Base-by-base conservation (phyloP, 2,113 vertebrate species). In the Caloenas nicobarica region DNA sequence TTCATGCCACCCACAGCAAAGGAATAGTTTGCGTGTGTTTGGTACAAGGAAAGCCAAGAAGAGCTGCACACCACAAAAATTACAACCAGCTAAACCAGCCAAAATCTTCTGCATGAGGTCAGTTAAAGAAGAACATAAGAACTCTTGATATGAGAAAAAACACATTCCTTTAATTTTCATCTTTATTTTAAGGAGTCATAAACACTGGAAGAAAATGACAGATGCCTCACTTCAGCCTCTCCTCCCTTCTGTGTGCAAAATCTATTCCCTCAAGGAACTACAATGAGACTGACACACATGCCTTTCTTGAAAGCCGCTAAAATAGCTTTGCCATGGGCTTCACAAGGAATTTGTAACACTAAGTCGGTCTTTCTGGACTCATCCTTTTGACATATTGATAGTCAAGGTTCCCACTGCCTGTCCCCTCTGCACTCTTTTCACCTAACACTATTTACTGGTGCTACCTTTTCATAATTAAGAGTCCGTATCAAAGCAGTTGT, bases 391-490 rank as follows among this genome's bases (percentile, higher is more conserved):
- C 62, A 1, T 5, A 42, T 12, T 36, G 87, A 71, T 56, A 86
- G 83, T 56, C 93, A 92, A 86, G 81, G 62, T 70, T 97, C 72
- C 69, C 9, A 2, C 42, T 36, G 70, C 89, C 89, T 61, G 42
- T 90, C 61, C n/a, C 81, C 79, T 89, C 87, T 2, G 58, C 1
- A 4, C 79, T 96, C 87, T 96, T 96, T 94, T 97, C 90, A 91
- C 92, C 90, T 92, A 96, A 97, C 73, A 0, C 70, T 97, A 95
- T 97, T 97, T 96, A 82, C 91, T 86, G 82, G 44, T 81, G 69
- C 66, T 85, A 96, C 96, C 91, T 97, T 97, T 96, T 96, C 92
- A 96, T 90, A 96, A 96, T 96, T 97, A 97, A 94, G 86, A 85
- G 84, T 36, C 94, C 80, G 17, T 97, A 96, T 91, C 95, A 96